Evolutionary conservation across 2,888 invertebrate species (phyloP).

Genomic region (Oscheius sp.): DNA sequence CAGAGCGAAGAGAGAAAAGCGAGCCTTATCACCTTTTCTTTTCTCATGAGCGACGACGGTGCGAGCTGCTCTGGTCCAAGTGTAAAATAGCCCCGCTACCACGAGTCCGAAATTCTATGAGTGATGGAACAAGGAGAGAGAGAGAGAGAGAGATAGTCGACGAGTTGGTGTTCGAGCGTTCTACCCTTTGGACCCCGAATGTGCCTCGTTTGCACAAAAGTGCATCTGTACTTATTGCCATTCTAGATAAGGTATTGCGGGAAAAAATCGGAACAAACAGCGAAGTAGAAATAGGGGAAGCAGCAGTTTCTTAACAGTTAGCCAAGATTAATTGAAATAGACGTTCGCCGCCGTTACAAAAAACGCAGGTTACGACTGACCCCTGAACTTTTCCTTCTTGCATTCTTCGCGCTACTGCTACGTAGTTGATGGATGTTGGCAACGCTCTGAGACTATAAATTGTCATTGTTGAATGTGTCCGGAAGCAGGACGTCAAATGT

Average conservation of each 20-base stretch:
- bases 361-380: not conserved
- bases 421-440: constrained; percentile 28
- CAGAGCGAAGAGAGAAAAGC: not conserved
- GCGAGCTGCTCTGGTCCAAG: constrained; percentile 6
- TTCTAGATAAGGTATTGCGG: constrained; percentile 13
- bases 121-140: not conserved
- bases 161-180: not conserved
- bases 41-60: not conserved
- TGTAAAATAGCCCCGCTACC: not conserved
- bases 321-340: too few relatives aligned
- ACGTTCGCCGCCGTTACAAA: too few relatives aligned
- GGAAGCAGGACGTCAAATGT: constrained; percentile 18
- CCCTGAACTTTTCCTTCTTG: constrained; percentile 1
- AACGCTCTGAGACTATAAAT: constrained; percentile 27
- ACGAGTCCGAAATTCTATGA: too few relatives aligned
- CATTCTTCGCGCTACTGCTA: constrained; percentile 21
- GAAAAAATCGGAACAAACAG: too few relatives aligned
- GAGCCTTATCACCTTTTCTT: constrained; percentile 8
- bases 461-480: constrained; percentile 30
- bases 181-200: not conserved
- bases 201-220: constrained; percentile 25
- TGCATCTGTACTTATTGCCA: constrained; percentile 13
- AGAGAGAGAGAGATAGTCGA: not conserved
- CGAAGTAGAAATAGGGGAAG: not conserved
- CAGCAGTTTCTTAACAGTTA: not conserved